Evolutionary conservation across 53 echinoderm and acorn worm species (phyloP).

Genomic region (Crossaster papposus): DNA sequence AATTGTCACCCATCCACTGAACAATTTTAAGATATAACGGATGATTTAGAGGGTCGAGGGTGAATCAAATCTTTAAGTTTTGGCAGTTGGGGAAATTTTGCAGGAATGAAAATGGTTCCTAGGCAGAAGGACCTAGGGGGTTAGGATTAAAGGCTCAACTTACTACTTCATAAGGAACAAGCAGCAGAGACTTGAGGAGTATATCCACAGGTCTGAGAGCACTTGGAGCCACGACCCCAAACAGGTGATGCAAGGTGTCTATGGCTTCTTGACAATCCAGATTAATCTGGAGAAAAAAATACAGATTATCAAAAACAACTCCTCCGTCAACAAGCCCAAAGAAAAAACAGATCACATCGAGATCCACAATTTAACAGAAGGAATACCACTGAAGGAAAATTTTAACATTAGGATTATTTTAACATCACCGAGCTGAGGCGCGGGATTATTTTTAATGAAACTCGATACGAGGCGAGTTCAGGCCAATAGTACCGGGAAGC

Average conservation of each 20-base stretch:
- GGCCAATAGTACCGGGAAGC: no score
- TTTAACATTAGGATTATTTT: background rate
- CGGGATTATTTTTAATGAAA: no score
- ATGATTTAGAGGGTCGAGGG: no score
- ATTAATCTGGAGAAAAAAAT: conserved; percentile 69
- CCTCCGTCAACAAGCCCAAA: background rate
- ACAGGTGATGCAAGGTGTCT: conserved; percentile 84
- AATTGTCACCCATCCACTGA: no score
- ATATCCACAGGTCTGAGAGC: conserved; percentile 95
- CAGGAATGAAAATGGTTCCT: background rate
- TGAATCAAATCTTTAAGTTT: no score
- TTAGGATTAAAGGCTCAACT: conserved; percentile 16
- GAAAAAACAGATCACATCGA: no score
- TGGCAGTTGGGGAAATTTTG: no score
- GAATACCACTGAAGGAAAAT: background rate
- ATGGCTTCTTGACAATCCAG: conserved; percentile 80
- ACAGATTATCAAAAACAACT: background rate
- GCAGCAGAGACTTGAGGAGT: conserved; percentile 87
- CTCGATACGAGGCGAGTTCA: no score
- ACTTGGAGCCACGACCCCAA: conserved; percentile 87
- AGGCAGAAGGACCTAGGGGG: no score
- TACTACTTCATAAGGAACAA: conserved; percentile 88
- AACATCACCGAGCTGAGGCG: no score
- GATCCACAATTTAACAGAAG: no score
- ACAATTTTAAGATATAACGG: no score